Conservation (phyloP, 2,888 invertebrate genomes). For the Polydrusus tereticollis region DNA sequence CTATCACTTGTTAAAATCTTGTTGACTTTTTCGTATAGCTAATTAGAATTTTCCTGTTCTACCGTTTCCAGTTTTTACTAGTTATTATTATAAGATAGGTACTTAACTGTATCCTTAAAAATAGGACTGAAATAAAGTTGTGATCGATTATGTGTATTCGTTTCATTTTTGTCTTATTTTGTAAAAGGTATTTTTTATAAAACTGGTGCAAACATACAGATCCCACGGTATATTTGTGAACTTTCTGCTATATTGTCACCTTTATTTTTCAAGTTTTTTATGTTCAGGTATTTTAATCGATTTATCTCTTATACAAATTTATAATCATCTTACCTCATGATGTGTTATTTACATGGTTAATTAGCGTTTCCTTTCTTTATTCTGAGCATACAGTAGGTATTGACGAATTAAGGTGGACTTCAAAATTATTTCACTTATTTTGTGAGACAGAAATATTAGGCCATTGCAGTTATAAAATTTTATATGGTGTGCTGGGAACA, state of each 20-base stretch:
- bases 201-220: too few species aligned
- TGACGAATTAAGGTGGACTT: neutral
- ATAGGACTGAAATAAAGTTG: slow-evolving; percentile 23
- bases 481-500: too few species aligned
- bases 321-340: neutral
- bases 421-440: neutral
- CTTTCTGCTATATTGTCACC: neutral
- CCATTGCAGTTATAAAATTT: neutral
- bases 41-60: neutral
- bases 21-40: neutral
- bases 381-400: too few species aligned
- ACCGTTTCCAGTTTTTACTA: neutral
- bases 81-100: slow-evolving; percentile 14
- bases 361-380: neutral
- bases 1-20: neutral
- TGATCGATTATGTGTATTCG: neutral
- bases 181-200: too few species aligned
- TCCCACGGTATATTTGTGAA: too few species aligned
- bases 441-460: neutral
- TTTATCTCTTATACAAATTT: neutral
- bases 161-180: slow-evolving; percentile 9
- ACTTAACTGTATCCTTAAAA: slow-evolving; percentile 14
- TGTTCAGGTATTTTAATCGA: too few species aligned
- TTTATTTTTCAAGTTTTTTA: too few species aligned
- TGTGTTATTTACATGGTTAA: neutral